phyloP scores from a whole-genome alignment of 2,113 vertebrate species.

The Planiliza haematocheilus region DNA sequence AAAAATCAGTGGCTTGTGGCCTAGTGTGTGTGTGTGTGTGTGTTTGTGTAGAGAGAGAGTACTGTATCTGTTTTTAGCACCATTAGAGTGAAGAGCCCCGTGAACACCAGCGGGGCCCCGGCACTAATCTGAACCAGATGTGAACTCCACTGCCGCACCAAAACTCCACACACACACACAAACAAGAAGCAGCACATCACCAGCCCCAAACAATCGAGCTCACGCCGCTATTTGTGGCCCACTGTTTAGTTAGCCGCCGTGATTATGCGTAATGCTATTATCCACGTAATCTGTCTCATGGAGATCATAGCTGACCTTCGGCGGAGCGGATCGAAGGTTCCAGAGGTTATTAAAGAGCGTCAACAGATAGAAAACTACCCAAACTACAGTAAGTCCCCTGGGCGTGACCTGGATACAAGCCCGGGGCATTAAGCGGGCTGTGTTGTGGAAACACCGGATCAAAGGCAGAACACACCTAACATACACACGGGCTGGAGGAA shows the following conservation, averaged over 20 bases:
- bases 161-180: slow-evolving; percentile 45
- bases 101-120: slow-evolving; percentile 65
- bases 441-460: slow-evolving; percentile 67
- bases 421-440: slow-evolving; percentile 13
- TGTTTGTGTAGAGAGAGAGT: slow-evolving; percentile 23
- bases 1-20: slow-evolving; percentile 39
- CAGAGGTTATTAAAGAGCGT: slow-evolving; percentile 42
- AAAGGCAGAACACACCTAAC: slow-evolving; percentile 34
- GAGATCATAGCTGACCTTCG: slow-evolving; percentile 64
- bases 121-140: slow-evolving; percentile 77
- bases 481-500: slow-evolving; percentile 3
- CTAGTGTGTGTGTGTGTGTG: slow-evolving; percentile 16
- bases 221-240: slow-evolving; percentile 49
- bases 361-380: slow-evolving; percentile 36
- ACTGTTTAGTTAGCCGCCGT: slow-evolving; percentile 54
- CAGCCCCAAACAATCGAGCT: slow-evolving; percentile 36
- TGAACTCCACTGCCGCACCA: slow-evolving; percentile 59
- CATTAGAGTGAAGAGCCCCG: slow-evolving; percentile 60
- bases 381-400: not conserved
- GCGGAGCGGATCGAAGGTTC: slow-evolving; percentile 30
- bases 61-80: slow-evolving; percentile 75
- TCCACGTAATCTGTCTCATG: slow-evolving; percentile 46
- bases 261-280: slow-evolving; percentile 63
- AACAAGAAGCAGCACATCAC: slow-evolving; percentile 50
- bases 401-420: slow-evolving; percentile 27